Percentiles rank a stretch among this genome's conserved stretches.
phyloP scores from a whole-genome alignment of 2,888 invertebrate genomes.

The Hydropsyche betteni region DNA sequence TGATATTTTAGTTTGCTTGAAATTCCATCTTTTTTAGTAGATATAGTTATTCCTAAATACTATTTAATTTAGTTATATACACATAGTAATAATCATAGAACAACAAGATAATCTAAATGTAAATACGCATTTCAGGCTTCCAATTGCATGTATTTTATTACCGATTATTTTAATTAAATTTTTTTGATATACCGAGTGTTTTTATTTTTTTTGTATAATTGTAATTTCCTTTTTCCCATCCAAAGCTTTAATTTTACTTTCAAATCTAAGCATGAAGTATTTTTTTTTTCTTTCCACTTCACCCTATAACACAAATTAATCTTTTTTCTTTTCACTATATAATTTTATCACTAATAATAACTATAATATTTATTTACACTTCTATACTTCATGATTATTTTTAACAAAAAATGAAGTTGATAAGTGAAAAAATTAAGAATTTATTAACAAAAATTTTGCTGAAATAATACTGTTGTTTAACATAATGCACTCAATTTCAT shows the following conservation, averaged over 20 bases:
- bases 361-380: not conserved
- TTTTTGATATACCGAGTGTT: conserved; percentile 26
- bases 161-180: conserved; percentile 36
- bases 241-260: conserved; percentile 5
- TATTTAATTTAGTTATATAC: too few relatives aligned
- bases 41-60: too few relatives aligned
- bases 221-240: conserved; percentile 25
- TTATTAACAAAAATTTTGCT: not conserved
- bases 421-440: too few relatives aligned
- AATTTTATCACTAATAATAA: not conserved
- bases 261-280: too few relatives aligned
- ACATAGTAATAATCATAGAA: not conserved
- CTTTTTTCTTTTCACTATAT: not conserved
- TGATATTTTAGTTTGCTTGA: too few relatives aligned
- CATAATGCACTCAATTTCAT: conserved; percentile 20
- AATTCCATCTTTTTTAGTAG: not conserved
- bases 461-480: not conserved
- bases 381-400: too few relatives aligned
- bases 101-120: not conserved
- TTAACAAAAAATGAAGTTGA: too few relatives aligned
- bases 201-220: conserved; percentile 27
- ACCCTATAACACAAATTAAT: not conserved
- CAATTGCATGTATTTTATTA: conserved; percentile 38
- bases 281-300: too few relatives aligned
- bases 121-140: conserved; percentile 17